Base-by-base conservation (phyloP, 2,113 vertebrate genomes). In the Isichthys henryi region DNA sequence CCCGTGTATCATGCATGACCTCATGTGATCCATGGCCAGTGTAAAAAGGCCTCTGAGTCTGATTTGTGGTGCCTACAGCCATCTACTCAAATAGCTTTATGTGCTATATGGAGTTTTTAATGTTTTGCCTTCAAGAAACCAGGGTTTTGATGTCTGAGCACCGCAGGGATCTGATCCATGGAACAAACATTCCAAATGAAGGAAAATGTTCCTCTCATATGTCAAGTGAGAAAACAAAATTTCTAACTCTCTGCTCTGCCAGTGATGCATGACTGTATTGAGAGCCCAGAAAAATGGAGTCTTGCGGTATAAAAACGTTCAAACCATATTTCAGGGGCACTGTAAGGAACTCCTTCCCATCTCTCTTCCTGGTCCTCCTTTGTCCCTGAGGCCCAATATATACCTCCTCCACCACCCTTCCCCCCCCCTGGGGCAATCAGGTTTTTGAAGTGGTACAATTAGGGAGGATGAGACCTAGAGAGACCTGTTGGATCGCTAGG, bases 391-490 rank as follows among this genome's bases (percentile, higher is more conserved):
- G 83, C 23, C n/a, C 43, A 50, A 23, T 50, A 49, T 48, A 46
- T 49, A 45, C 43, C 45, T 49, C 39, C 46, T 50, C 31, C 45
- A 86, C n/a, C 48, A 35, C 86, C 31, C 23, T 9, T 10, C 15
- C 31, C n/a, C 13, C 3, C 50, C 11, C 50, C 86, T 3, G 11
- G 49, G 50, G 86, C 21, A 53, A n/a, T 45, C 39, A 84, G n/a
- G n/a, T 86, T 27, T 87, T 52, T 87, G 50, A 87, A 87, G 86
- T 87, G 50, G 86, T 56, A 19, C 27, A 53, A 50, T 35, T 87
- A 87, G 19, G 85, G 58, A 89, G 50, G 48, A 56, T 50, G 17
- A 58, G 35, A 58, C 58, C 45, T 35, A 39, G 19, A 43, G 85
- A 91, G 90, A 56, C 86, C 50, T 35, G 58, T 80, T 58, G 48